Percentiles rank a stretch among this genome's conserved stretches.
Evolutionary conservation across 1,140 invertebrate species (phyloP).

Genomic region (Ips nitidus): DNA sequence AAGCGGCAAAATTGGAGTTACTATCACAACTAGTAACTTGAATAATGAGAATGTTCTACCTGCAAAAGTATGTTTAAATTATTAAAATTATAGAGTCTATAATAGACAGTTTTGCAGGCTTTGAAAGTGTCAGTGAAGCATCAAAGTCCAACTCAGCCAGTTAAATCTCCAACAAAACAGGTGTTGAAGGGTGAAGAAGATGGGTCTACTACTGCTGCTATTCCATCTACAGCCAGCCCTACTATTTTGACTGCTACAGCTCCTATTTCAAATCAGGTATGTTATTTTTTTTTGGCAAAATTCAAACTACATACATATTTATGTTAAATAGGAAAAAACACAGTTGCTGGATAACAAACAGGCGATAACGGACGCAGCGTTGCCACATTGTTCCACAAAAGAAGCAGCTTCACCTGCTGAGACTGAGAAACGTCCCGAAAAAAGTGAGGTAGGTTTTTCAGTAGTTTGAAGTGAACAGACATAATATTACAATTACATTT

Average conservation of each 20-base stretch:
- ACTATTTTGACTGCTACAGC: conserved; percentile 23
- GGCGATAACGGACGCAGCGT: conserved; percentile 46
- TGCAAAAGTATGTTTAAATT: conserved; percentile 52
- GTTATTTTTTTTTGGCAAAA: conserved; percentile 1
- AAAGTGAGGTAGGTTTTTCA: conserved; percentile 23
- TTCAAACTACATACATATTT: neutral
- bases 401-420: conserved; percentile 51
- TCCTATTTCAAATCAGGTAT: conserved; percentile 21
- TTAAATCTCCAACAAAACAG: neutral
- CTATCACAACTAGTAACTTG: conserved; percentile 74
- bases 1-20: conserved; percentile 86
- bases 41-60: conserved; percentile 59
- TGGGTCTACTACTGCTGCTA: conserved; percentile 1
- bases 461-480: neutral
- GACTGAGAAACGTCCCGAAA: conserved; percentile 34
- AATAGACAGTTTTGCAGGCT: neutral
- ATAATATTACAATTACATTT: neutral
- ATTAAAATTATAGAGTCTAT: neutral
- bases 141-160: neutral
- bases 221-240: conserved; percentile 20
- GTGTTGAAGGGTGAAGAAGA: conserved; percentile 2
- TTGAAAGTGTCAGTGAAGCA: conserved; percentile 11
- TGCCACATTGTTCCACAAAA: conserved; percentile 50
- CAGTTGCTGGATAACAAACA: conserved; percentile 51
- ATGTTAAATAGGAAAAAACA: conserved; percentile 14